Percentiles rank a stretch among this genome's conserved stretches.
Conservation (phyloP, 2,113 vertebrate species). For the Proteles cristata region DNA sequence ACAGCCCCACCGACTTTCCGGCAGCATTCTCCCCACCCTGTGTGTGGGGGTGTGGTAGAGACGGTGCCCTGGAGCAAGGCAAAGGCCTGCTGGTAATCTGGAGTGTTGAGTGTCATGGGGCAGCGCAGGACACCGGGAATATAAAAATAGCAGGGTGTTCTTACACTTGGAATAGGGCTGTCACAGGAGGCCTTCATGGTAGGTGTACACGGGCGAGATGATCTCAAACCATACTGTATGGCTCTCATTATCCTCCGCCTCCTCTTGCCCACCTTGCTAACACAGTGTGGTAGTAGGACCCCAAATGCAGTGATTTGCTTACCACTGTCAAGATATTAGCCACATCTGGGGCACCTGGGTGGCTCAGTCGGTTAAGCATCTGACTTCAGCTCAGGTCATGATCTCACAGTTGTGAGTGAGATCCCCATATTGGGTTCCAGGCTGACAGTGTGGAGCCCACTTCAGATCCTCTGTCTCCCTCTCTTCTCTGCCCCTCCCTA, state of each 20-base stretch:
- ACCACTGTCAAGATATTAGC: not conserved
- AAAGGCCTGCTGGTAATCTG: conserved; percentile 70
- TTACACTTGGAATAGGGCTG: conserved; percentile 64
- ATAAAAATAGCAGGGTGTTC: conserved; percentile 79
- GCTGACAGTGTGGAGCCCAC: not conserved
- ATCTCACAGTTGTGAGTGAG: not conserved
- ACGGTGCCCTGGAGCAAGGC: conserved; percentile 42
- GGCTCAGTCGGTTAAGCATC: not conserved
- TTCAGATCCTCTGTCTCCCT: not conserved
- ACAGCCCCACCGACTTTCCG: not conserved
- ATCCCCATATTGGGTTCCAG: not conserved
- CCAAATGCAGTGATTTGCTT: not conserved
- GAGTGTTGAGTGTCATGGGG: conserved; percentile 75
- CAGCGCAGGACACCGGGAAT: conserved; percentile 68
- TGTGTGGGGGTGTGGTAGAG: conserved; percentile 9
- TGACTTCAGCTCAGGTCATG: not conserved
- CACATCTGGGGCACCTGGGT: not conserved
- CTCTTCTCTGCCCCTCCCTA: not conserved
- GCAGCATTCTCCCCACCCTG: not conserved
- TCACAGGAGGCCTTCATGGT: conserved; percentile 57
- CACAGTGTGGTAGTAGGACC: not conserved
- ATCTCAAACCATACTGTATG: not conserved
- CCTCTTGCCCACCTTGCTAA: not conserved
- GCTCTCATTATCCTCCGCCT: not conserved
- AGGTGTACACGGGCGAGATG: conserved; percentile 50